Evolutionary conservation across 2,113 vertebrate species (phyloP).

Genomic region (Zapornia atra): DNA sequence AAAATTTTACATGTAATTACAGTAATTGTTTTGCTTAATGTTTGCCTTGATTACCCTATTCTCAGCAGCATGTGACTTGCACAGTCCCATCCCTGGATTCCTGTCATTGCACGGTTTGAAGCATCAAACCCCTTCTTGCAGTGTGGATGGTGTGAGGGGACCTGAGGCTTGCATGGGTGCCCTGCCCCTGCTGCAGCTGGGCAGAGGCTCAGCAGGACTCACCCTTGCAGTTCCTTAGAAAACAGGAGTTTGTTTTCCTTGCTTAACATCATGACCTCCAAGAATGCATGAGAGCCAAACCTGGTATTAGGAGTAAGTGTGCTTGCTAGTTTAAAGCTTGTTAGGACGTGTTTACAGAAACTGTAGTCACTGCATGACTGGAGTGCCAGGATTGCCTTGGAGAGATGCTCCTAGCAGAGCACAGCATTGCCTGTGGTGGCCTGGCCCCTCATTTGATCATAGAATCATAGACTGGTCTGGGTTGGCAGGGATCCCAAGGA

Average conservation of each 20-base stretch:
- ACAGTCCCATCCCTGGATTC: not conserved
- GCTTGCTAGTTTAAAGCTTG: not conserved
- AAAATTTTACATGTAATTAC: slow-evolving; percentile 51
- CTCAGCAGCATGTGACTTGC: not conserved
- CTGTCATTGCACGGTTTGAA: not conserved
- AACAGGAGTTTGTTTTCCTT: not conserved
- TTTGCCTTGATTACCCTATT: slow-evolving; percentile 37
- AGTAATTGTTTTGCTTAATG: slow-evolving; percentile 45
- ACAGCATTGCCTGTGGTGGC: fast-evolving
- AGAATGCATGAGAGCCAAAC: not conserved
- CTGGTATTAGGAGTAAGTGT: not conserved
- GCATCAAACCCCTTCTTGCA: not conserved
- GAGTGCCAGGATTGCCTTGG: not conserved
- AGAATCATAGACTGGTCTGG: too few species aligned
- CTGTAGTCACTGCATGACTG: not conserved
- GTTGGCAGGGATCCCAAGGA: too few species aligned
- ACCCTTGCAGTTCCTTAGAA: not conserved
- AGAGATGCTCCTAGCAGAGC: not conserved
- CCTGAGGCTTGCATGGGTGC: fast-evolving
- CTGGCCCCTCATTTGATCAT: not conserved
- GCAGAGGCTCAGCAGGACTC: not conserved
- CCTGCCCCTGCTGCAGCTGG: not conserved
- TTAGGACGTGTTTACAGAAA: not conserved
- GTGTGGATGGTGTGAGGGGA: fast-evolving
- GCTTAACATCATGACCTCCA: not conserved